Evolutionary conservation across 1,140 invertebrate genomes (phyloP).

Genomic region (Heliconius nattereri): DNA sequence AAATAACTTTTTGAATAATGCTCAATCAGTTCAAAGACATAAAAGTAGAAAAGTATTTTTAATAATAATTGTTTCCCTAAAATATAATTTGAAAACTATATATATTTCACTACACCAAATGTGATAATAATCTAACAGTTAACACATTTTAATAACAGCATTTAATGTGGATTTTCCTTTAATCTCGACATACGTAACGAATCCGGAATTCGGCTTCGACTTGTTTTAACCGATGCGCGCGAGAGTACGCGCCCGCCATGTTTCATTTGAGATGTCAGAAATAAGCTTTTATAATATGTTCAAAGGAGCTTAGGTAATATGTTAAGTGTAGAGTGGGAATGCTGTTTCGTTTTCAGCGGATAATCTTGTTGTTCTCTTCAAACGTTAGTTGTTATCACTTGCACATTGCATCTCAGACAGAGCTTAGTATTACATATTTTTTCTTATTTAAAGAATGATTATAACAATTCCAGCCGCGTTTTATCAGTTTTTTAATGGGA

Average conservation of each 20-base stretch:
- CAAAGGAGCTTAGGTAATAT: conserved; percentile 64
- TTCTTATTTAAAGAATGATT: too few relatives aligned
- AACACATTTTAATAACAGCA: not conserved
- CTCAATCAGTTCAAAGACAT: too few relatives aligned
- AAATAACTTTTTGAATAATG: too few relatives aligned
- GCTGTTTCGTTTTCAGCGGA: not conserved
- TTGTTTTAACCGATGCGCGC: conserved; percentile 46
- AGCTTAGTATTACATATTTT: too few relatives aligned
- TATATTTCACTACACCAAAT: not conserved
- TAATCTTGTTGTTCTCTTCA: not conserved
- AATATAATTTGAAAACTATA: not conserved
- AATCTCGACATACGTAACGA: conserved; percentile 49
- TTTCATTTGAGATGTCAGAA: conserved; percentile 75
- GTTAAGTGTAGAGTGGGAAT: conserved; percentile 31
- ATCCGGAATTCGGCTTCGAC: conserved; percentile 54
- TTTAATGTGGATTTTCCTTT: conserved; percentile 4
- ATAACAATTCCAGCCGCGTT: too few relatives aligned
- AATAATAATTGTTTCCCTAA: not conserved
- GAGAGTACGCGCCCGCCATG: conserved; percentile 62
- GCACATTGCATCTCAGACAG: too few relatives aligned
- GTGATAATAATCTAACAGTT: not conserved
- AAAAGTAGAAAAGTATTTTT: not conserved
- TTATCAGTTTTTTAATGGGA: too few relatives aligned
- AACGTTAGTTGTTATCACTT: not conserved
- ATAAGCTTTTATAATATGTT: conserved; percentile 69